Evolutionary conservation across 1,140 invertebrate species (phyloP).

Genomic region (Drosophila prosaltans): DNA sequence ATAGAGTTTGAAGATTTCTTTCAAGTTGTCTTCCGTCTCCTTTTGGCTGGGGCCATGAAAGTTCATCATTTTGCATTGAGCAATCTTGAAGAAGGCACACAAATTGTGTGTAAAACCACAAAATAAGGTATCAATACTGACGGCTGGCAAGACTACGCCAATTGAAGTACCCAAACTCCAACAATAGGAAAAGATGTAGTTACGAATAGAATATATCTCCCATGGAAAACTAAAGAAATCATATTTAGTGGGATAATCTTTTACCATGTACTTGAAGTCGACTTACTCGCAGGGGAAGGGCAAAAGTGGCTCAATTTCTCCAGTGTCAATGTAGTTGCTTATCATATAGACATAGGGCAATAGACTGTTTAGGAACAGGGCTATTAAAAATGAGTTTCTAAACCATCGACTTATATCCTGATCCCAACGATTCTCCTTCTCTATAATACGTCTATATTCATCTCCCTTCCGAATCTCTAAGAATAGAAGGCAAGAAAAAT

Average conservation of each 20-base stretch:
- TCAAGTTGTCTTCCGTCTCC: constrained; percentile 26
- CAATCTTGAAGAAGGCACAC: constrained; percentile 51
- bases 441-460: constrained; percentile 27
- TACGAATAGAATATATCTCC: constrained; percentile 30
- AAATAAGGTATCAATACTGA: constrained; percentile 52
- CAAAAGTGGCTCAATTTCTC: constrained; percentile 35
- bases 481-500: background rate
- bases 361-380: constrained; percentile 24
- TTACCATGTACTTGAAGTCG: background rate
- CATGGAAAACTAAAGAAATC: constrained; percentile 40
- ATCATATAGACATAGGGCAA: constrained; percentile 39
- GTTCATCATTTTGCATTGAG: constrained; percentile 34
- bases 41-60: constrained; percentile 1
- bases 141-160: constrained; percentile 32
- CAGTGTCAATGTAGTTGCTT: constrained; percentile 24
- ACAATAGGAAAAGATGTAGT: constrained; percentile 28
- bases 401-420: constrained; percentile 37
- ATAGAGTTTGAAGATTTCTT: constrained; percentile 35
- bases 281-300: constrained; percentile 53
- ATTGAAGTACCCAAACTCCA: constrained; percentile 31
- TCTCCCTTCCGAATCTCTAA: constrained; percentile 26
- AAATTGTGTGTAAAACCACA: constrained; percentile 48
- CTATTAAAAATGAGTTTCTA: constrained; percentile 40
- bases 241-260: too few species aligned
- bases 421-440: constrained; percentile 39